These are phyloP conservation scores for Parthenolecanium corni DNA, from an alignment of 2,888 invertebrate genomes.

Conservation along the genomic window DNA sequence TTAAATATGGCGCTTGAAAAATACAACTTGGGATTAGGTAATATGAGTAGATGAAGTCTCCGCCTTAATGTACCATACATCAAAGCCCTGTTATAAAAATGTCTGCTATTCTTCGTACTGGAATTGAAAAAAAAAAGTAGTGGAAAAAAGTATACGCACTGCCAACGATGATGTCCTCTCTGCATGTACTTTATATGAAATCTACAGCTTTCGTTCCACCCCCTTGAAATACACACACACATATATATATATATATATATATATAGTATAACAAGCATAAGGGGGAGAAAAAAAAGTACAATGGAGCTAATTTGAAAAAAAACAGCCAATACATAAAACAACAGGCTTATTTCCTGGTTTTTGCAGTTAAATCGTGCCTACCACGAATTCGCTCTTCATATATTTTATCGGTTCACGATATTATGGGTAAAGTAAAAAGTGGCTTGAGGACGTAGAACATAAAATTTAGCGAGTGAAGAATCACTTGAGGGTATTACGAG, in stretches of 20 bases:
- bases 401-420: not conserved
- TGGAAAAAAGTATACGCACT: not conserved
- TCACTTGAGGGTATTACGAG: not conserved
- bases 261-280: too few relatives aligned
- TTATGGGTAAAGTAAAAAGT: too few relatives aligned
- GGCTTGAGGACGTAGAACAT: not conserved
- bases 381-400: not conserved
- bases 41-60: slow-evolving; percentile 20
- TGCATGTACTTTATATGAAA: not conserved
- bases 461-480: not conserved
- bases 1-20: slow-evolving; percentile 14
- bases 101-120: not conserved
- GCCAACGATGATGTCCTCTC: not conserved
- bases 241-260: too few relatives aligned
- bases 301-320: slow-evolving; percentile 21
- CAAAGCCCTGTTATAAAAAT: slow-evolving; percentile 12
- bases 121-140: not conserved
- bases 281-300: too few relatives aligned
- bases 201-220: not conserved
- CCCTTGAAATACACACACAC: not conserved
- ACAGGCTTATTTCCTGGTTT: not conserved
- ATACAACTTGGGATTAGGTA: slow-evolving; percentile 8
- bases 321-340: slow-evolving; percentile 1
- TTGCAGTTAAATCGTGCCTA: not conserved
- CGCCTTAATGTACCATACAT: slow-evolving; percentile 12